Base-by-base conservation (phyloP, 1,140 invertebrate genomes). In the Drosophila fuyamai region DNA sequence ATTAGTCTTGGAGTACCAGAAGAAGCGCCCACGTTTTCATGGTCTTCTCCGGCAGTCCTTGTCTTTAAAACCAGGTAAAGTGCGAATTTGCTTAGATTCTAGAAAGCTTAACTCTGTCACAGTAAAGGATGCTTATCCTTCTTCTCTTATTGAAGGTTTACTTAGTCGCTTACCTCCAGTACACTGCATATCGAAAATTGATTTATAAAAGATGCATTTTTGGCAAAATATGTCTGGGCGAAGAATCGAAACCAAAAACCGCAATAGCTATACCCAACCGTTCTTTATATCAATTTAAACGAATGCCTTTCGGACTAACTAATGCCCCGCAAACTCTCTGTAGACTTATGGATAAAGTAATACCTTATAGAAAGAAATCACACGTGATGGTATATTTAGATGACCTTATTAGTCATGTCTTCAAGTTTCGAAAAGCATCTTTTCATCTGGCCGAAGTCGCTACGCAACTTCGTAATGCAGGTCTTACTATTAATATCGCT, bases 291-390 rank as follows among this genome's bases (percentile, higher is more conserved):
- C 13, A 41, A 41, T 14, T 41, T 41, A 41, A 2, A 13, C 13
- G 40, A 41, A 14, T 41, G 40, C 13, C 40, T n/a, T 41, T 41
- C n/a, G n/a, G 40, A 41, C 40, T 13, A n/a, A 41, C 12, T 14
- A 14, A 41, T 14, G 13, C 40, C 7, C 40, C 40, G 13, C 40
- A 41, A 41, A 41, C n/a, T n/a, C 40, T 14, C 7, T 41, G 40
- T 41, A 41, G 40, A 41, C 40, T 41, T n/a, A 41, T 41, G 13
- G 40, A 41, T 14, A 41, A 41, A 41, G n/a, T 41, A 41, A 41
- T 41, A 41, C 40, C 40, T 18, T 18, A 18, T 18, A 18, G 18
- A 18, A 18, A 2, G 18, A 18, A 18, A 18, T 18, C 18, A 1
- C 40, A 41, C 40, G 40, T 41, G 6, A 41, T 41, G 40, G 40